phyloP scores from a whole-genome alignment of 2,888 invertebrate species.

The Aporophyla nigra region DNA sequence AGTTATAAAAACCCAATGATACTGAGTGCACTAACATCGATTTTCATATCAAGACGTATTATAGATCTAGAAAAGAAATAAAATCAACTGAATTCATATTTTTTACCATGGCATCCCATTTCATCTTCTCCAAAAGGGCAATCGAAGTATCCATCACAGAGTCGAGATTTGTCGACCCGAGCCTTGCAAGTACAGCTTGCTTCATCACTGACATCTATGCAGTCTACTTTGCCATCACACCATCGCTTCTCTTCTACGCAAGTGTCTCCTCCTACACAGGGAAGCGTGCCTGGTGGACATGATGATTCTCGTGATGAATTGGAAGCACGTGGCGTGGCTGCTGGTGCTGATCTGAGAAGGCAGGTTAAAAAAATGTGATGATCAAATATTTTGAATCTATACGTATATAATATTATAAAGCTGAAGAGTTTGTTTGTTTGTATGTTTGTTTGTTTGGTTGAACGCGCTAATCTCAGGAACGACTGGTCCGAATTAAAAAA shows the following conservation, averaged over 20 bases:
- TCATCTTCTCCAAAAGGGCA: conserved; percentile 96
- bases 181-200: conserved; percentile 93
- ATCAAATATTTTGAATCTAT: not conserved
- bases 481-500: too few species aligned
- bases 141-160: conserved; percentile 96
- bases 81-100: not conserved
- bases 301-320: conserved; percentile 75
- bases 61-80: not conserved
- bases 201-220: conserved; percentile 95
- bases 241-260: conserved; percentile 91
- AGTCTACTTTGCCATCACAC: conserved; percentile 94
- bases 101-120: conserved; percentile 93
- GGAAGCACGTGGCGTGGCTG: conserved; percentile 55
- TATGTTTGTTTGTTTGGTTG: too few species aligned
- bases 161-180: conserved; percentile 92
- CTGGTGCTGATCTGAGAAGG: conserved; percentile 64
- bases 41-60: not conserved
- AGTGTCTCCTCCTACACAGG: conserved; percentile 79
- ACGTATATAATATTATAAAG: too few species aligned
- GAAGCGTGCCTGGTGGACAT: conserved; percentile 77
- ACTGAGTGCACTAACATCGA: not conserved
- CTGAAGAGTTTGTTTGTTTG: too few species aligned
- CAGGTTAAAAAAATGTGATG: not conserved
- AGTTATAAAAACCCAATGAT: not conserved
- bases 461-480: too few species aligned